Conservation (phyloP, 2,113 vertebrate species). For the Strigops habroptila region DNA sequence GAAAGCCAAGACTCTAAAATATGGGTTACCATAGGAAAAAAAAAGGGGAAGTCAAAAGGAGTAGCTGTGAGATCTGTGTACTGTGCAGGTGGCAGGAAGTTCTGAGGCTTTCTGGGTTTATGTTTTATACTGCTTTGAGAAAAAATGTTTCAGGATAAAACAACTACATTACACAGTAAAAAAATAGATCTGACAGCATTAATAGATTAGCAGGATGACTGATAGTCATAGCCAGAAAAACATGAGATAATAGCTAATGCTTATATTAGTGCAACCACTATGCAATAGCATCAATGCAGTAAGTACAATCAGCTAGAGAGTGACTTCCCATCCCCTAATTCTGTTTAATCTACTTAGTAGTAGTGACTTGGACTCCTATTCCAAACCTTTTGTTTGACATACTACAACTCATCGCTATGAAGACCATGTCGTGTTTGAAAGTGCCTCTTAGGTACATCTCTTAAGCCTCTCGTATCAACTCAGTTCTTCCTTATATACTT, state of each 20-base stretch:
- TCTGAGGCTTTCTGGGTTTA: background rate
- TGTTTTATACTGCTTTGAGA: background rate
- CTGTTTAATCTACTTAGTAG: background rate
- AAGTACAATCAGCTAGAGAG: background rate
- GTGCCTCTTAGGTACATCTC: background rate
- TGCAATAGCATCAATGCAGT: background rate
- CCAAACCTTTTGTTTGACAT: background rate
- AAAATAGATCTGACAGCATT: background rate
- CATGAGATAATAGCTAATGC: background rate
- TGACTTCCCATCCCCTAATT: background rate
- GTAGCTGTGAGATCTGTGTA: background rate
- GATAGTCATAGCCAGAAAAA: background rate
- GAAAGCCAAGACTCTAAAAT: background rate
- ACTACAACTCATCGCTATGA: background rate
- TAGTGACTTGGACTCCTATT: background rate
- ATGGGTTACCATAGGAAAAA: background rate
- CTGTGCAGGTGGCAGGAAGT: background rate
- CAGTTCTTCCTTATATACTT: background rate
- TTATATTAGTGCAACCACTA: background rate
- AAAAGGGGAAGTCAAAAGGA: background rate
- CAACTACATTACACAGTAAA: background rate
- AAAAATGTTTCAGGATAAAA: background rate
- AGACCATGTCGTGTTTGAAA: background rate
- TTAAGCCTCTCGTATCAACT: slow-evolving; percentile 1
- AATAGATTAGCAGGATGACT: background rate